phyloP scores from a whole-genome alignment of 2,888 invertebrate species.

The Agrochola lota region DNA sequence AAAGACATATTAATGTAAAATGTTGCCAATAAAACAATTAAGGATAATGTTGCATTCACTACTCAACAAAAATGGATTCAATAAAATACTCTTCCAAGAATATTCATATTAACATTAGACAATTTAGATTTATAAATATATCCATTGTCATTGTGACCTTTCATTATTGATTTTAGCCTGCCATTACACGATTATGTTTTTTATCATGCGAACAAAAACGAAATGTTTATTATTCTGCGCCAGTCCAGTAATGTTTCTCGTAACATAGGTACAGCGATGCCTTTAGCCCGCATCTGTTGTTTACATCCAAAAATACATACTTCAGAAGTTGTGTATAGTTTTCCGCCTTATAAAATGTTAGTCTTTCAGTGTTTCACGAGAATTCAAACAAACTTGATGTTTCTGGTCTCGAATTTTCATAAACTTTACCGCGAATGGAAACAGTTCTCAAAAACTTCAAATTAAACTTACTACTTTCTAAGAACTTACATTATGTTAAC shows the following conservation, averaged over 20 bases:
- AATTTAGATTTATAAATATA: conserved; percentile 22
- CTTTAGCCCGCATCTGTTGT: conserved; percentile 48
- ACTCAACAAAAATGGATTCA: background rate
- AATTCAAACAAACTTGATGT: conserved; percentile 37
- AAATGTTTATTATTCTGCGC: conserved; percentile 39
- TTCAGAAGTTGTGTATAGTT: conserved; percentile 44
- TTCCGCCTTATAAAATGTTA: conserved; percentile 34
- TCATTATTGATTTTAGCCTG: conserved; percentile 24
- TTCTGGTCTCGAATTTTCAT: conserved; percentile 11
- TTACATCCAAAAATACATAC: conserved; percentile 55
- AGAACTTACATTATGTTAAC: conserved; percentile 17
- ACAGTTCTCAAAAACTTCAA: conserved; percentile 22
- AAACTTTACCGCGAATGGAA: conserved; percentile 24
- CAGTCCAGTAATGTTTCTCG: conserved; percentile 32
- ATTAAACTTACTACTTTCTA: conserved; percentile 6
- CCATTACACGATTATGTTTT: conserved; percentile 33
- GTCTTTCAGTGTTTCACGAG: conserved; percentile 28
- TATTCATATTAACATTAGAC: conserved; percentile 1
- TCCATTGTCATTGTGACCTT: conserved; percentile 25
- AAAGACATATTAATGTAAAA: background rate
- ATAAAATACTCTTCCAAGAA: background rate
- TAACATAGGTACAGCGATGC: conserved; percentile 31
- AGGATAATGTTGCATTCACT: no score
- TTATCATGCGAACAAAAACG: conserved; percentile 30
- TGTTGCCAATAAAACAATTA: no score